Base-by-base conservation (phyloP, 2,888 invertebrate species). In the Cepaea hortensis region DNA sequence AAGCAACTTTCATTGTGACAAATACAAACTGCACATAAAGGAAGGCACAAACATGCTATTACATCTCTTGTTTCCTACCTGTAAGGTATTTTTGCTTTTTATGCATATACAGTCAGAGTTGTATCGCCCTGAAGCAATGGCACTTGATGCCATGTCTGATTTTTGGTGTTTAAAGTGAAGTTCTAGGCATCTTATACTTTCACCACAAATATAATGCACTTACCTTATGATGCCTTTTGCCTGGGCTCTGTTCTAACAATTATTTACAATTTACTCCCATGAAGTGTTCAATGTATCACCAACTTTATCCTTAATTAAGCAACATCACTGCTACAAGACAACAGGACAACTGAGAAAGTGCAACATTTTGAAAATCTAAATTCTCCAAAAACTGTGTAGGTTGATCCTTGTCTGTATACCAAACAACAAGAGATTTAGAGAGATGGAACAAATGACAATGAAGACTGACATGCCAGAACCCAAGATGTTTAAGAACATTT, bases 201-300 rank as follows among this genome's bases (percentile, higher is more conserved):
- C n/a, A 61, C n/a, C 55, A 61, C 23, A 81, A 77, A 50, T 23
- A 77, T 70, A 50, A 81, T 48, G n/a, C 46, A 83, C 83, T 83
- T 83, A 83, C 83, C 83, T 83, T 62, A 35, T 55, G 83, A 73
- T 75, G 83, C 83, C 75, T 75, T 55, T 50, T 62, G 62, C 18
- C 35, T 73, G 73, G 55, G 35, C 75, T 72, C 48, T 70, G 7
- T 65, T 65, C 35, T 48, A 65, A 46, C 48, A 48, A 65, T 81
- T 68, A 61, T 61, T 77, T 77, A 61, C 55, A 55, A 77, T n/a
- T n/a, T n/a, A 75, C 18, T 50, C 5, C 18, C 18, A 3, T 11
- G 20, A 77, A 61, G 55, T 55, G 55, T 55, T 55, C 11, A 55
- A 55, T 11, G 11, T 55, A 55, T 55, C 55, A 55, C 55, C 6